phyloP scores from a whole-genome alignment of 1,140 invertebrate species.

The Bombus impatiens region DNA sequence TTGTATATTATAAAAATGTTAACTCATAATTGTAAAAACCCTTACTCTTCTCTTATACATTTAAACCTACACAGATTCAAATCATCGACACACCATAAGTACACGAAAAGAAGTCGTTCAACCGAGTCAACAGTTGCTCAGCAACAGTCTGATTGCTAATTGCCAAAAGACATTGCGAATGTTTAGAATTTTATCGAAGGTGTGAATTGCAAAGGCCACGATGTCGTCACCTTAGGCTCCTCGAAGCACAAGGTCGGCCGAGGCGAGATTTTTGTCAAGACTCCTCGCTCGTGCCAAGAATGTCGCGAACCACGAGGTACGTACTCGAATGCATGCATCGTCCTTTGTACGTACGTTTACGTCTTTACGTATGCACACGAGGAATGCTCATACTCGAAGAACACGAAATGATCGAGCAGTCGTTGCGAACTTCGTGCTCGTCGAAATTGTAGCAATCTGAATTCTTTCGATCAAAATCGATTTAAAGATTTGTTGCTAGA shows the following conservation, averaged over 20 bases:
- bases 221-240: conserved; percentile 49
- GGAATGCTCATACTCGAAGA: neutral
- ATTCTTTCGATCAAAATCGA: neutral
- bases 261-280: conserved; percentile 57
- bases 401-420: neutral
- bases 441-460: neutral
- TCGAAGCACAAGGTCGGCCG: conserved; percentile 52
- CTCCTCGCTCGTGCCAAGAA: conserved; percentile 54
- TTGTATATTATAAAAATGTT: neutral
- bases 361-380: neutral
- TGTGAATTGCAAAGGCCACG: conserved; percentile 48
- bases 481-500: neutral
- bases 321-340: conserved; percentile 14
- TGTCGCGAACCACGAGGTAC: conserved; percentile 18
- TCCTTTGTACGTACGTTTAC: conserved; percentile 11
- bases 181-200: conserved; percentile 58
- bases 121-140: neutral
- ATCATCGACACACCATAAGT: neutral
- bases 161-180: conserved; percentile 20
- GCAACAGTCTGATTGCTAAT: neutral
- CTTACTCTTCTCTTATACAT: neutral
- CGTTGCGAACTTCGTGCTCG: neutral
- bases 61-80: neutral
- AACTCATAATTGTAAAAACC: neutral
- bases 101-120: neutral